Evolutionary conservation across 2,888 invertebrate species (phyloP), one percentile per base, ranked within the genome.

Genomic region (Heteromyza rotundicornis): DNA sequence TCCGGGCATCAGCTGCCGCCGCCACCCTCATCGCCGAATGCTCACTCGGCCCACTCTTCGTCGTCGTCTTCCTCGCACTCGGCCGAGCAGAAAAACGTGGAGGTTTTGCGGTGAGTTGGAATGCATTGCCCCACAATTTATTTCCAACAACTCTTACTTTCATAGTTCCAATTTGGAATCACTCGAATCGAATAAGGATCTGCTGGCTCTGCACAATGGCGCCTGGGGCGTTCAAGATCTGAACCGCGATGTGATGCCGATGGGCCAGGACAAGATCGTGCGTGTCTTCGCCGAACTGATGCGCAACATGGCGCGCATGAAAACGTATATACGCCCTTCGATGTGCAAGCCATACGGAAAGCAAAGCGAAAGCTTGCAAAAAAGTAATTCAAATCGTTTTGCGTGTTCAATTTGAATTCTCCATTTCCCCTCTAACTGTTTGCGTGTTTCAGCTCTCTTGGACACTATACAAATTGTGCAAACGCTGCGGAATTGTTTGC

Each of bases 341-440:
- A 94, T 94, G 94, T 94, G 93, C 63, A 94, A 94, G 83, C 94
- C 94, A 20, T 94, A 94, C 82, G 94, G 94, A 68, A 94, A 94
- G 82, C 94, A 94, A 84, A 92, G 92, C 67, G 94, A 94, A 84
- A 91, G 92, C 77, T 85, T 94, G 73, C 93, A 94, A 84, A 94
- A 94, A 86, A 93, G 93, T 93, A 84, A 86, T 84, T 81, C 10
- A n/a, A n/a, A 63, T 52, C 55, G 44, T 36, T 35, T 24, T 47
- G 27, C 17, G 35, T 59, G 51, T 40, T 27, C 23, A 2, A 12
- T 47, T 47, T 10, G 24, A 5, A 10, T 51, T 51, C n/a, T 24
- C 49, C 51, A 14, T 23, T 17, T 47, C 16, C 27, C 24, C 20
- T 22, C 32, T 36, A n/a, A n/a, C n/a, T n/a, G n/a, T 35, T 16